A percentile compares a stretch with the other conserved stretches of the same genome.
These are phyloP conservation scores for Suillia variegata DNA, from an alignment of 2,888 invertebrate genomes.

Conservation along the genomic window DNA sequence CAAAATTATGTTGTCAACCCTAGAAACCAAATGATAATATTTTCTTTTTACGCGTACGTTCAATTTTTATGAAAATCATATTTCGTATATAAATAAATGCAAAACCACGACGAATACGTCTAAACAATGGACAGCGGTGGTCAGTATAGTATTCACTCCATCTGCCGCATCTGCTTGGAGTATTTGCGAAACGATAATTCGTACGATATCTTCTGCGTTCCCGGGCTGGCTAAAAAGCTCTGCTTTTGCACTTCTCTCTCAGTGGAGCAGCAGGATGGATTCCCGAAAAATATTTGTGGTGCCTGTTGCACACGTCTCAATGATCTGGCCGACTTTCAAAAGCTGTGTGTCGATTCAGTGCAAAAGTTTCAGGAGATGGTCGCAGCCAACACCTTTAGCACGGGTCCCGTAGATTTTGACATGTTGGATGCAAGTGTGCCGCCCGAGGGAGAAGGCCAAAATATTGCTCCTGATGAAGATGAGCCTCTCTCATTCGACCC, in stretches of 20 bases:
- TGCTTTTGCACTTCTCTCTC: slow-evolving; percentile 52
- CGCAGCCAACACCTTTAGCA: slow-evolving; percentile 37
- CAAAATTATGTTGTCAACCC: no score
- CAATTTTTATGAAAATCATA: not conserved
- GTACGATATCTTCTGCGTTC: slow-evolving; percentile 50
- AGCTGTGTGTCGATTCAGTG: slow-evolving; percentile 49
- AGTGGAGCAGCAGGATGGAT: slow-evolving; percentile 54
- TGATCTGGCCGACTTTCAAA: slow-evolving; percentile 54
- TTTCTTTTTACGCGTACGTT: not conserved
- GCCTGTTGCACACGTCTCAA: slow-evolving; percentile 48
- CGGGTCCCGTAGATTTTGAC: slow-evolving; percentile 38
- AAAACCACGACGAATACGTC: not conserved
- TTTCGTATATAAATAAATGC: not conserved
- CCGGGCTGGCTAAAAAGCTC: slow-evolving; percentile 52
- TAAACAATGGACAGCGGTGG: not conserved
- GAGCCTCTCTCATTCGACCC: slow-evolving; percentile 51
- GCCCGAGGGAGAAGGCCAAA: slow-evolving; percentile 28
- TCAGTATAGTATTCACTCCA: slow-evolving; percentile 32
- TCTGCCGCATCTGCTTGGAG: slow-evolving; percentile 55
- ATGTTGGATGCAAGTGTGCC: slow-evolving; percentile 41
- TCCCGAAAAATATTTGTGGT: slow-evolving; percentile 52
- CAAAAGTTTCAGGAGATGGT: slow-evolving; percentile 52
- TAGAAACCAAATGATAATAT: no score
- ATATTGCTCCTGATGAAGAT: slow-evolving; percentile 41
- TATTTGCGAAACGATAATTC: slow-evolving; percentile 44